Evolutionary conservation across 2,888 invertebrate species (phyloP).

Genomic region (Ernsta delagoae): DNA sequence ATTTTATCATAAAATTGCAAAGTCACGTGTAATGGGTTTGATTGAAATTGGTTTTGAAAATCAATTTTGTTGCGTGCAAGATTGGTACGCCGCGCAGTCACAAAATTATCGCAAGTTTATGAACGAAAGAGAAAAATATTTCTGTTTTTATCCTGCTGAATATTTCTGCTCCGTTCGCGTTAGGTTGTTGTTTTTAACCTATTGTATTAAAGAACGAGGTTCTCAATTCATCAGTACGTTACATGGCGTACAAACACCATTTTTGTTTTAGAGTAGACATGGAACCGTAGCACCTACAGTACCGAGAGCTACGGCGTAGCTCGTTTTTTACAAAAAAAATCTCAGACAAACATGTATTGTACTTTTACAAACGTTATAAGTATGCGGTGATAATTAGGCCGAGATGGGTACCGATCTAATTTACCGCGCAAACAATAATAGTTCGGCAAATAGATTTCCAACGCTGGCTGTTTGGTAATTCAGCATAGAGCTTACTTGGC

Average conservation of each 20-base stretch:
- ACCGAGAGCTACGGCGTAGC: no score
- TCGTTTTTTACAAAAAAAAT: neutral
- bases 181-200: no score
- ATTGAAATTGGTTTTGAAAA: conserved; percentile 66
- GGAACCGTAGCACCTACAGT: no score
- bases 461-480: conserved; percentile 28
- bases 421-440: conserved; percentile 7
- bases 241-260: no score
- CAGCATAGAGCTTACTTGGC: conserved; percentile 35
- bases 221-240: no score
- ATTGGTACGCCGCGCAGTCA: no score
- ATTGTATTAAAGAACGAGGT: no score
- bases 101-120: no score
- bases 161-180: no score
- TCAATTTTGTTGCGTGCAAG: conserved; percentile 53
- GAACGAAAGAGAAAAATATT: no score
- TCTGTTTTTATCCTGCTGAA: no score
- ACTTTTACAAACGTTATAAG: neutral
- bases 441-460: conserved; percentile 21
- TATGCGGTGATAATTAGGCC: neutral
- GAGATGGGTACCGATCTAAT: neutral
- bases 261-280: no score
- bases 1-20: conserved; percentile 63
- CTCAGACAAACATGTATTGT: neutral
- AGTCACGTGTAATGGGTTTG: conserved; percentile 60